phyloP scores from a whole-genome alignment of 2,113 vertebrate genomes.

The Apus apus region DNA sequence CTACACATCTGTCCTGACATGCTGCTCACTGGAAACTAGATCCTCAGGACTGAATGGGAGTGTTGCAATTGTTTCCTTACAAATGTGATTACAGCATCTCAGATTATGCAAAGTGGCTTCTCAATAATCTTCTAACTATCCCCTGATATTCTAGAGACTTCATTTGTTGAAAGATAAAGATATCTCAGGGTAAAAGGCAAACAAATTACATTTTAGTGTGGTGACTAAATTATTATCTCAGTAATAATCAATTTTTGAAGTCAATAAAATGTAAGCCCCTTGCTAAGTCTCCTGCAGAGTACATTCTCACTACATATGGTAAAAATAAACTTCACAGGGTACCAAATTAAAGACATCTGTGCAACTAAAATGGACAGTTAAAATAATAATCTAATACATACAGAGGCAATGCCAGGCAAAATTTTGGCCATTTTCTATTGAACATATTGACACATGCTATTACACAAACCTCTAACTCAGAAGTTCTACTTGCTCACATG shows the following conservation, averaged over 20 bases:
- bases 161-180: slow-evolving; percentile 2
- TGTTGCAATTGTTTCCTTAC: slow-evolving; percentile 41
- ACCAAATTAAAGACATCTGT: slow-evolving; percentile 37
- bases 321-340: slow-evolving; percentile 50
- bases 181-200: background rate
- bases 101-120: background rate
- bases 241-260: slow-evolving; percentile 23
- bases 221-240: background rate
- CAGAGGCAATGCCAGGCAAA: background rate
- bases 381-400: slow-evolving; percentile 23
- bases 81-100: background rate
- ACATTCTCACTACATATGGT: background rate
- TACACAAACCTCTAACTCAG: background rate
- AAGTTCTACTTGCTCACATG: background rate
- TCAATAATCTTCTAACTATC: background rate
- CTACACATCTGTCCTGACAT: slow-evolving; percentile 9
- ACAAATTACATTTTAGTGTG: slow-evolving; percentile 8
- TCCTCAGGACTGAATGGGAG: background rate
- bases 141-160: background rate
- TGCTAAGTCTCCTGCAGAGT: background rate
- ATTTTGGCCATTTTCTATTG: background rate
- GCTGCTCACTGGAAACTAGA: slow-evolving; percentile 28
- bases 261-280: slow-evolving; percentile 11
- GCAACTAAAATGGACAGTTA: slow-evolving; percentile 31
- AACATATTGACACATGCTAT: background rate